These are phyloP conservation scores for Hippasteria phrygiana DNA, from an alignment of 53 echinoderm and acorn worm genomes.

Conservation along the genomic window DNA sequence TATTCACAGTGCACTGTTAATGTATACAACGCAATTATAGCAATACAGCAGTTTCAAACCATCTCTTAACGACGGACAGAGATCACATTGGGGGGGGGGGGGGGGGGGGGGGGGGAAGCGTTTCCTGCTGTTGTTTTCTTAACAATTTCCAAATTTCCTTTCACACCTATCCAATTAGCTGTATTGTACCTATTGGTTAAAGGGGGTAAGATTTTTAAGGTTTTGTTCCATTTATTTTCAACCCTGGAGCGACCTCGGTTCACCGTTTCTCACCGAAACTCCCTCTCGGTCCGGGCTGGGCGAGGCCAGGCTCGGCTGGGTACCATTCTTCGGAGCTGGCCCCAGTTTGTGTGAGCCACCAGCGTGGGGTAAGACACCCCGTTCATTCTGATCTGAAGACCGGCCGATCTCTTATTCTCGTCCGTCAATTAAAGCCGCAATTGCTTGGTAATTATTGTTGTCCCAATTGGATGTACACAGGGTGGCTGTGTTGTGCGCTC, in stretches of 20 bases:
- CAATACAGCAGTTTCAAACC: not conserved
- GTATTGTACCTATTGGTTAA: slow-evolving; percentile 6
- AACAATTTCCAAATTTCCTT: not conserved
- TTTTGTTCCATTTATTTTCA: not conserved
- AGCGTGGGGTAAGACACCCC: slow-evolving; percentile 8
- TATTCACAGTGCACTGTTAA: too few species aligned
- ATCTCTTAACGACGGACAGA: not conserved
- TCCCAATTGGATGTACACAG: not conserved
- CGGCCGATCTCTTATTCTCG: not conserved
- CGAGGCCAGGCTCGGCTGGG: slow-evolving; percentile 50
- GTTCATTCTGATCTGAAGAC: too few species aligned
- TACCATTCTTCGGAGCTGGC: not conserved
- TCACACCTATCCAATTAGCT: slow-evolving; percentile 47
- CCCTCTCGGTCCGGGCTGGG: slow-evolving; percentile 1
- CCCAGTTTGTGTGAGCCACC: not conserved
- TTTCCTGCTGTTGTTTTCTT: slow-evolving; percentile 2
- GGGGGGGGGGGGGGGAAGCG: too few species aligned
- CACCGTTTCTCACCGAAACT: slow-evolving; percentile 28
- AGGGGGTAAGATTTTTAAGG: not conserved
- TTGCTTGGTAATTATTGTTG: not conserved
- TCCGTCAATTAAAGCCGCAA: not conserved
- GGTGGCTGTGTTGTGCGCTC: not conserved
- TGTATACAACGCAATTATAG: not conserved
- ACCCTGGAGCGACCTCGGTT: slow-evolving; percentile 7
- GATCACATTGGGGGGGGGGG: not conserved